Base-by-base conservation (phyloP, 1,140 invertebrate species). In the Hyles vespertilio region DNA sequence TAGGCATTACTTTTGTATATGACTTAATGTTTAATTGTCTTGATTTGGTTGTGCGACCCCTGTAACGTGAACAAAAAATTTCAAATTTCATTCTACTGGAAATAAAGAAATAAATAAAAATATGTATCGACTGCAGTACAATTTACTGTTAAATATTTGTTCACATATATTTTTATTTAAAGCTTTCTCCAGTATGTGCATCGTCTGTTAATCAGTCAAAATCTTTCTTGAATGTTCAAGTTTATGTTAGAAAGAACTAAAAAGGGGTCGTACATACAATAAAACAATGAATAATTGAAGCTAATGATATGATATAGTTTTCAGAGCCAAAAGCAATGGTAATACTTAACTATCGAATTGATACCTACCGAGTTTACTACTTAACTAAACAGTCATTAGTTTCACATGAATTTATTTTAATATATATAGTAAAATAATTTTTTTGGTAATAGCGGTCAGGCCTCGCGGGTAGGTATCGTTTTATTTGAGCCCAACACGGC, bases 261-360 rank as follows among this genome's bases (percentile, higher is more conserved):
- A 45, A 9, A 50, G 49, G 51, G 44, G 54, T 46, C 53, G 54
- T 53, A 50, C 36, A 47, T 32, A 43, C 12, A 61, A 51, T 49
- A 59, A 52, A 68, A 67, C 57, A 68, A 45, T 58, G 59, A 56
- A 53, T 64, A 61, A 55, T 55, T 51, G n/a, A 4, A 32, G 55
- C 52, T 70, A 69, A 61, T 71, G 65, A 74, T 69, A 77, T 74
- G 70, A 67, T 63, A 75, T 73, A 69, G 58, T 67, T 63, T 65
- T 68, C 67, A 75, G 68, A 66, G 61, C 51, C 59, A 53, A 69
- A 81, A 74, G 72, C 67, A 58, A 75, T 65, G 65, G 65, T 69
- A 67, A 70, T 57, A 68, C 63, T 70, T 71, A 69, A 63, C 65
- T 61, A 56, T 69, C 61, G 57, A 65, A 69, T 52, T 45, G 34